Base-by-base conservation (phyloP, 2,888 invertebrate species). In the Apamea anceps region DNA sequence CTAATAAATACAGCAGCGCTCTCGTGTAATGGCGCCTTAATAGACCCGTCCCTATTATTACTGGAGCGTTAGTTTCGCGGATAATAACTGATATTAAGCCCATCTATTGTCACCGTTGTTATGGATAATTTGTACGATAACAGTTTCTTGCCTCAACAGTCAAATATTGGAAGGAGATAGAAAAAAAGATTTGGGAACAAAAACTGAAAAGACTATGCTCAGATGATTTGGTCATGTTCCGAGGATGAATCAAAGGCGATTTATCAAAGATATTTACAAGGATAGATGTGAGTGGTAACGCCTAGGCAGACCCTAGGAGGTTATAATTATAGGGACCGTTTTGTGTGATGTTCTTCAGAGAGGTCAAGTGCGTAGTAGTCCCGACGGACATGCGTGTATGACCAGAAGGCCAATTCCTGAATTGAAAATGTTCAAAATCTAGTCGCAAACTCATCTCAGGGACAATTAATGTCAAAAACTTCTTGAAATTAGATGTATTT, bases 51-150 rank as follows among this genome's bases (percentile, higher is more conserved):
- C 60, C 79, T 81, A 66, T 85, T 77, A 89, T 88, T 84, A 89
- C 62, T 45, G 25, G 72, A 48, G 73, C 76, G 72, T 82, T 80
- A 77, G 60, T 72, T 73, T 65, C 73, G 21, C 76, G 21, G 28
- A 63, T 88, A 82, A 89, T 88, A 81, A 81, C 77, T 57, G 82
- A 72, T 79, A 81, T 84, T 82, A 86, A 65, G 25, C 13, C 62
- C 45, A 82, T 88, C 88, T 82, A 75, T 86, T 87, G 83, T 79
- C 78, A 70, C 57, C 48, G 63, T 76, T 67, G 60, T 75, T 71
- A 68, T 62, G 25, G 70, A 54, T 48, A 25, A 79, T 84, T 84
- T 54, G 25, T 60, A 80, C 42, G 32, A 28, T 25, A 21, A 25
- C 37, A 65, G 57, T 66, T 84, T 60, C 57, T 70, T 65, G 42